phyloP scores from a whole-genome alignment of 53 echinoderm and acorn worm genomes.

The Holothuria leucospilota region DNA sequence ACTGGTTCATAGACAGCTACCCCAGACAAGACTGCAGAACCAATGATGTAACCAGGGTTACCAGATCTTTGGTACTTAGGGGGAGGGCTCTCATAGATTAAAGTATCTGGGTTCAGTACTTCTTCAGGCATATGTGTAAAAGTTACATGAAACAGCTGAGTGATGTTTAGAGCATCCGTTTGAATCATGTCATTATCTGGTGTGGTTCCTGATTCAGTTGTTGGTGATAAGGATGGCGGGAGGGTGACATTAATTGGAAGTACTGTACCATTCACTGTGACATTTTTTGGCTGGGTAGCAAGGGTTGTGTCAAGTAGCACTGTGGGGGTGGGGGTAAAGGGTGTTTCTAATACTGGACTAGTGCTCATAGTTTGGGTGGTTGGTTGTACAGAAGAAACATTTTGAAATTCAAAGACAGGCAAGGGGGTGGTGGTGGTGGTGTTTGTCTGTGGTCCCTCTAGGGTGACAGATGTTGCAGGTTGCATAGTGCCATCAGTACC shows the following conservation, averaged over 20 bases:
- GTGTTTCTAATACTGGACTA: too few relatives aligned
- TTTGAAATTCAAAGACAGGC: too few relatives aligned
- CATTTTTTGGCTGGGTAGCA: too few relatives aligned
- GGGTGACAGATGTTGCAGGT: neutral
- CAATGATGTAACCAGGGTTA: constrained; percentile 86
- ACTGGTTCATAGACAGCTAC: constrained; percentile 48
- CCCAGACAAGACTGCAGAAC: constrained; percentile 78
- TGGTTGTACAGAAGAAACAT: too few relatives aligned
- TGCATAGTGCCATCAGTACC: constrained; percentile 6
- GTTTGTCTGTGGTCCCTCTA: neutral
- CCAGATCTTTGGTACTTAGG: constrained; percentile 73
- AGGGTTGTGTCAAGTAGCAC: too few relatives aligned
- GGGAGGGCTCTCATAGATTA: constrained; percentile 22
- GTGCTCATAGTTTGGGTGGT: too few relatives aligned
- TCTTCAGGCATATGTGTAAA: constrained; percentile 73
- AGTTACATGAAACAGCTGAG: constrained; percentile 63
- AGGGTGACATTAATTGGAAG: too few relatives aligned
- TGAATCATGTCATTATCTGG: neutral
- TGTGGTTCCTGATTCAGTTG: neutral
- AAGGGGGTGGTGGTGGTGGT: neutral
- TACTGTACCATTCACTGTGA: too few relatives aligned
- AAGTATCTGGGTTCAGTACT: constrained; percentile 44
- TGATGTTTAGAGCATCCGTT: constrained; percentile 44
- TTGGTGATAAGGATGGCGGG: too few relatives aligned
- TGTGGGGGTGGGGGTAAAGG: too few relatives aligned